phyloP scores from a whole-genome alignment of 1,140 invertebrate species.

The Drosophila rhopaloa region DNA sequence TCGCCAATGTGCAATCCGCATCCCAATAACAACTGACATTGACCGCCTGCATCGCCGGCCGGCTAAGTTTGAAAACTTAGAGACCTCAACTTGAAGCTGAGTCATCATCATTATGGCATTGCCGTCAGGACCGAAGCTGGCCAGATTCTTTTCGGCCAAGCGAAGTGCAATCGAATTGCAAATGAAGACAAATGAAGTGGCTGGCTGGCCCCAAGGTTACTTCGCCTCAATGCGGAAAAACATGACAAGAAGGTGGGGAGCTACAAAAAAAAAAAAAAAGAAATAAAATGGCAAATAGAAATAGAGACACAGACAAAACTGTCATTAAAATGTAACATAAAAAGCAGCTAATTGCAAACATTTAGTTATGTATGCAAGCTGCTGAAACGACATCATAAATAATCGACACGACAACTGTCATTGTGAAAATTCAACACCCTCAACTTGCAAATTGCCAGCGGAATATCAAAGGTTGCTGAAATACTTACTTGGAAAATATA shows the following conservation, averaged over 20 bases:
- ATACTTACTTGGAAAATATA: not conserved
- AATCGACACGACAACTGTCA: slow-evolving; percentile 32
- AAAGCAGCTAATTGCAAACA: slow-evolving; percentile 70
- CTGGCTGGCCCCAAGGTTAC: slow-evolving; percentile 58
- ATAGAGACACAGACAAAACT: slow-evolving; percentile 42
- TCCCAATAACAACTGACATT: slow-evolving; percentile 55
- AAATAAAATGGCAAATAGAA: slow-evolving; percentile 10
- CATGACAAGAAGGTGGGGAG: slow-evolving; percentile 49
- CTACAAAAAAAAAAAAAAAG: slow-evolving; percentile 3
- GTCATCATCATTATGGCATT: slow-evolving; percentile 55
- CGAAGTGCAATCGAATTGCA: slow-evolving; percentile 72
- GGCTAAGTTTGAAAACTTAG: slow-evolving; percentile 26
- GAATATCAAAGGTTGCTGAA: slow-evolving; percentile 15
- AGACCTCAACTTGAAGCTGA: slow-evolving; percentile 36
- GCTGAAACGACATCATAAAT: slow-evolving; percentile 49
- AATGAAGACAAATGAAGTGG: slow-evolving; percentile 68
- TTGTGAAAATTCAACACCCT: slow-evolving; percentile 23
- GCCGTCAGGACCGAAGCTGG: slow-evolving; percentile 11
- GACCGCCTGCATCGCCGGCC: slow-evolving; percentile 73
- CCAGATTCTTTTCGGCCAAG: slow-evolving; percentile 51
- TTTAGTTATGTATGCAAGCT: slow-evolving; percentile 32
- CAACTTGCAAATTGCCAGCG: not conserved
- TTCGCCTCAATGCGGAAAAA: slow-evolving; percentile 75
- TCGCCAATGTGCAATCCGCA: not conserved
- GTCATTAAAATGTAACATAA: slow-evolving; percentile 76